These are phyloP conservation scores for Fringilla coelebs DNA, from an alignment of 2,797 vertebrate species.

Conservation along the genomic window DNA sequence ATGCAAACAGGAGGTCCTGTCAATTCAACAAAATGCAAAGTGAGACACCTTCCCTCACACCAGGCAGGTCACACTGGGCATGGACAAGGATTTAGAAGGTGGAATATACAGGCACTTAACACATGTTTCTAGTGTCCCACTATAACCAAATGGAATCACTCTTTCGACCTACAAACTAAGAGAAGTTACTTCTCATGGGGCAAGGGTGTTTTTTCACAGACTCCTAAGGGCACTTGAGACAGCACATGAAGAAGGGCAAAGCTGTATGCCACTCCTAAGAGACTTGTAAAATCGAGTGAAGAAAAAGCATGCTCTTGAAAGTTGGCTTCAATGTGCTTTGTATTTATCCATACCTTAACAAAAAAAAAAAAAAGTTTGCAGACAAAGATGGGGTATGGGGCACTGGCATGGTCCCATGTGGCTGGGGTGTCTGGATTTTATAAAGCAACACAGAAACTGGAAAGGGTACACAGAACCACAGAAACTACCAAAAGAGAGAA, in stretches of 20 bases:
- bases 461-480: not conserved
- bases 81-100: not conserved
- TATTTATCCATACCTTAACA: not conserved
- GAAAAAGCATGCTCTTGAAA: not conserved
- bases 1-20: not conserved
- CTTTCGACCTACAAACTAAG: not conserved
- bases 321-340: not conserved
- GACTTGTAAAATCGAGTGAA: not conserved
- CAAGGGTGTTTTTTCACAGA: not conserved
- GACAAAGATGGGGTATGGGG: not conserved
- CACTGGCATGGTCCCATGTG: accelerated
- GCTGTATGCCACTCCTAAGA: not conserved
- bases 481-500: not conserved
- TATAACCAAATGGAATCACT: not conserved
- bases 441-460: not conserved
- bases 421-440: not conserved
- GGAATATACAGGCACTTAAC: not conserved
- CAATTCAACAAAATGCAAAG: not conserved
- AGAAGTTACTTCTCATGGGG: not conserved
- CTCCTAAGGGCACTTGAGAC: not conserved
- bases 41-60: not conserved
- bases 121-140: not conserved
- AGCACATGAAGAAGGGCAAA: not conserved
- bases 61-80: not conserved
- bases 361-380: not conserved